Base-by-base conservation (phyloP, 2,113 vertebrate genomes). In the Ondatra zibethicus region DNA sequence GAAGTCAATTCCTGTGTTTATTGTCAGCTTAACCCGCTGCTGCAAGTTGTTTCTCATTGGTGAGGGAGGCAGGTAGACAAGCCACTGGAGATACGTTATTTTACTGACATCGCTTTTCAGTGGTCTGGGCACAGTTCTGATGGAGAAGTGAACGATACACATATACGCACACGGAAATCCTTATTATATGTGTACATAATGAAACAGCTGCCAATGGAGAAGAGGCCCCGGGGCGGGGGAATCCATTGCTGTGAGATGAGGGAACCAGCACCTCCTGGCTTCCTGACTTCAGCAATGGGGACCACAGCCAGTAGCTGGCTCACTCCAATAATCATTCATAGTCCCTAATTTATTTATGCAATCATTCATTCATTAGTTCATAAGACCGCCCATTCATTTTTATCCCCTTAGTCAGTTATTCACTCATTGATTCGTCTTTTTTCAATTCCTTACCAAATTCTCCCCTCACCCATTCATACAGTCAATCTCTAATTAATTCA, bases 101-200 rank as follows among this genome's bases (percentile, higher is more conserved):
- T 97, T 52, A 70, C 94, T 90, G 94, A 92, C 36, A 45, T 94
- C 93, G 91, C 4, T 55, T 88, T 89, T 73, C 81, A 39, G 8
- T 66, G 92, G 95, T 87, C 77, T 3, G 5, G 65, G 94, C 42
- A 70, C 29, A 39, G n/a, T 27, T 3, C 94, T 92, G 91, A 33
- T 50, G 0, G 73, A 88, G 91, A 97, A 88, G 80, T 92, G 85
- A 97, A 66, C 47, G 96, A 97, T 89, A 93, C 29, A 23, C 29
- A 52, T 96, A 97, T 89, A 14, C 27, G 7, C 10, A 52, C 76
- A 4, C 45, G 33, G 63, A 92, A 0, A 95, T 31, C 96, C 96
- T 75, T 95, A 97, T 97, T 97, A 96, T 98, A 81, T 95, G 96
- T 95, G 47, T 96, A 91, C 96, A 81, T 6, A 61, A 92, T 13